Conservation (phyloP, 2,797 vertebrate species). For the Crotalus adamanteus region DNA sequence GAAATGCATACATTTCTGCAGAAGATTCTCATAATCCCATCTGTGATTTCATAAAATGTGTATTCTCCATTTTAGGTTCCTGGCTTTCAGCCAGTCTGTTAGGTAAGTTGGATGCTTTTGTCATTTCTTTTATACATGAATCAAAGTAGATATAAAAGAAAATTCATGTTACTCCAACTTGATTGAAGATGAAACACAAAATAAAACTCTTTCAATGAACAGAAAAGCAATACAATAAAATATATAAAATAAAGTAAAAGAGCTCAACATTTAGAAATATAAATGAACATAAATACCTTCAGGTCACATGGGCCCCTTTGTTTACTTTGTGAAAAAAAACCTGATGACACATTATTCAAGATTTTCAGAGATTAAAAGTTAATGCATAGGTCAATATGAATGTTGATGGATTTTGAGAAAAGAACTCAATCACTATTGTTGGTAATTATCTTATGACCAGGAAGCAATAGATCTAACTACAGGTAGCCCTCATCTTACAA, state of each 20-base stretch:
- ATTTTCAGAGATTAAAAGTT: background rate
- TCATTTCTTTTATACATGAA: background rate
- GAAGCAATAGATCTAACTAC: background rate
- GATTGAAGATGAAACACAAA: background rate
- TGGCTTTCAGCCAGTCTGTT: background rate
- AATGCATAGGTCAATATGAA: background rate
- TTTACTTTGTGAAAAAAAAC: background rate
- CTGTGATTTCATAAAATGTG: background rate
- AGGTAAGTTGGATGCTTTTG: background rate
- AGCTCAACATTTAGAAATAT: background rate
- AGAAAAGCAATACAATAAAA: background rate
- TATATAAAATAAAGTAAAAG: background rate
- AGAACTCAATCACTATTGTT: background rate
- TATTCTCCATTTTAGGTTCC: background rate
- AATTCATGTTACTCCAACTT: background rate
- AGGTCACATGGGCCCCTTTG: background rate
- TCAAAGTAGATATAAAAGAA: background rate
- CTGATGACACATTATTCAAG: background rate
- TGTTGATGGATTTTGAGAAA: background rate
- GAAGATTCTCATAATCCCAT: background rate
- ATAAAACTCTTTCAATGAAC: background rate
- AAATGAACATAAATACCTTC: background rate
- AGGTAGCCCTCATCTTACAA: background rate
- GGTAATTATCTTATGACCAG: background rate
- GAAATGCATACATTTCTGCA: conserved; percentile 9